These are phyloP conservation scores for Polypterus senegalus DNA, from an alignment of 2,113 vertebrate species.

Conservation along the genomic window DNA sequence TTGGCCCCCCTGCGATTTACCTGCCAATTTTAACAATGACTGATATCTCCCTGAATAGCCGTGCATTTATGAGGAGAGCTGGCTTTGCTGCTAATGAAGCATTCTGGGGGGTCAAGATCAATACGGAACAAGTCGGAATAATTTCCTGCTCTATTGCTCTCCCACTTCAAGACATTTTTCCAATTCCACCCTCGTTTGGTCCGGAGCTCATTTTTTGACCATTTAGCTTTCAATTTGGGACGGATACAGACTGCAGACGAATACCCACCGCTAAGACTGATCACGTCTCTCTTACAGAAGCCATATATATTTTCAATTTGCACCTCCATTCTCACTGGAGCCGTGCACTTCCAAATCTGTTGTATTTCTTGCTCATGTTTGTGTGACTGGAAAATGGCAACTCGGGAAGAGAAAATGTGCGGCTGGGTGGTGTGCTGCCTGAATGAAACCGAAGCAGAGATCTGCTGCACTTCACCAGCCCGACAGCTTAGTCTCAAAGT, in stretches of 20 bases:
- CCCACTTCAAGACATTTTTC: constrained; percentile 31
- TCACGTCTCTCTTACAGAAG: constrained; percentile 17
- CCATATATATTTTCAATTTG: too few species aligned
- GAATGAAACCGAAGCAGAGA: too few species aligned
- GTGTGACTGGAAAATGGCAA: too few species aligned
- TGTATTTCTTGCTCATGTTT: too few species aligned
- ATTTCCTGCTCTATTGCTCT: constrained; percentile 37
- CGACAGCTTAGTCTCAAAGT: too few species aligned
- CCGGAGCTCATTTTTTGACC: constrained; percentile 28
- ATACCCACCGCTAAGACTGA: constrained; percentile 25
- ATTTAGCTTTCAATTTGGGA: constrained; percentile 33
- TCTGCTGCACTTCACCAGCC: too few species aligned
- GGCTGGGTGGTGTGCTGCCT: too few species aligned
- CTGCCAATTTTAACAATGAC: constrained; percentile 37
- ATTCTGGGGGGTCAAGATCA: constrained; percentile 47
- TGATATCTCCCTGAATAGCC: constrained; percentile 30
- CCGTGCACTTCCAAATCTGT: too few species aligned
- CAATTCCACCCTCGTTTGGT: constrained; percentile 29
- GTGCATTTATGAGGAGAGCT: constrained; percentile 33
- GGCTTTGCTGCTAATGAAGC: constrained; percentile 39
- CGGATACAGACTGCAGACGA: constrained; percentile 30
- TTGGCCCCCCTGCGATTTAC: constrained; percentile 25
- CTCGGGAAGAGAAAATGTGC: too few species aligned
- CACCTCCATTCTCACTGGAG: too few species aligned
- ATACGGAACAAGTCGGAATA: constrained; percentile 42